Base-by-base conservation (phyloP, 1,140 invertebrate species). In the Temnothorax longispinosus region DNA sequence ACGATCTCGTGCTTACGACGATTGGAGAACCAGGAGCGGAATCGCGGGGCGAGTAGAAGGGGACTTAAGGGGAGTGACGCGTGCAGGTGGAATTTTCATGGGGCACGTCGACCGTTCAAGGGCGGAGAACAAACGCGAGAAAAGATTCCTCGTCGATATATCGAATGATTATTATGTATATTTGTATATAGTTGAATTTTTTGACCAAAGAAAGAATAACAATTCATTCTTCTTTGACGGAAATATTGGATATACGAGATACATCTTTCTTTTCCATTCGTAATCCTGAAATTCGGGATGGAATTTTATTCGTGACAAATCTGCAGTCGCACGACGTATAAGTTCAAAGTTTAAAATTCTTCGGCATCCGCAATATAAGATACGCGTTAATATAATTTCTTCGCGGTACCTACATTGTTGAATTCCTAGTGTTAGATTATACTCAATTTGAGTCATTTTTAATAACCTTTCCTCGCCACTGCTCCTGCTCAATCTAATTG, bases 1-100 rank as follows among this genome's bases (percentile, higher is more conserved):
- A 7, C n/a, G 21, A 60, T 60, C 47, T 47, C 69, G 54, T 54
- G 80, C 54, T 44, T 60, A 10, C 15, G 41, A 60, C 41, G 21
- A 74, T 69, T 11, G 54, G 21, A 38, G 5, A 38, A 27, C 8
- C 54, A 86, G 52, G 38, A 32, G 11, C 58, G 82, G 32, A 85
- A 60, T 85, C 21, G 69, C 15, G 47, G 38, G 35, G 27, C 27
- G 27, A 27, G 27, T 27, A 27, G 27, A 27, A 27, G 27, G 27
- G 27, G 27, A 27, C 27, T 27, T 18, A 2, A 15, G 3, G 41
- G 18, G 69, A 8, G 15, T 4, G 18, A 47, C 13, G 21, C 5
- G n/a, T 15, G 11, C 18, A 15, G 5, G 10, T 5, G 15, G 2
- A 38, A 47, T 69, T 84, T 27, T 18, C 3, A 15, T 47, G 13